Base-by-base conservation (phyloP, 2,888 invertebrate species). In the Heliconius erato region DNA sequence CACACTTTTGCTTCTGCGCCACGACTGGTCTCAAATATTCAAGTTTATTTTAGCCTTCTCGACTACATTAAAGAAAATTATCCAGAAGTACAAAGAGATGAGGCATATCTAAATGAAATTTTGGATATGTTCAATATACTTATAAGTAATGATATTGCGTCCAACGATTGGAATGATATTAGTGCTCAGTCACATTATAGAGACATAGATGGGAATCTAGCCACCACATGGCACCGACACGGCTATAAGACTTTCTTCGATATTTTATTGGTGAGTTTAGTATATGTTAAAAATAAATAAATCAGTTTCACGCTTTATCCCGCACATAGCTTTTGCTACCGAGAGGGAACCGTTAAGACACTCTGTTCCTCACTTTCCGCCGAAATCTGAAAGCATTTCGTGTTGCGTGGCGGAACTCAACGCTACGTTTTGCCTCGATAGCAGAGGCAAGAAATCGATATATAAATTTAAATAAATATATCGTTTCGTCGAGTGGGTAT, bases 221-320 rank as follows among this genome's bases (percentile, higher is more conserved):
- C 63, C 16, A 78, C 87, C 76, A 91, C 90, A 65, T 91, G 91
- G 91, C 89, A 90, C 40, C 81, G 84, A 32, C 49, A 87, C 11
- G 91, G 91, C 0, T 91, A 90, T 81, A 89, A 87, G 49, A 90
- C 91, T 0, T 88, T 91, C 71, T 90, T 91, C 74, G 89, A 91
- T 19, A 85, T 91, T 11, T 59, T 90, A 63, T 72, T 84, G 80
- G 84, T 83, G 28, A 67, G 67, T 32, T 16, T 11, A 63, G 11
- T n/a, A n/a, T 40, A 40, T 40, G 40, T 40, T 40, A 40, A 40
- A 40, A 40, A 11, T 9, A 40, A 11, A 40, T 11, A 40, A 40
- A 40, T 40, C 40, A 40, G 40, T 1, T 40, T 40, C 40, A 40
- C 40, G 40, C 11, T 40, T 40, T 40, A 40, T 9, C 40, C 40